These are phyloP conservation scores for Luidia sarsii DNA, from an alignment of 53 echinoderm and acorn worm species.

Conservation along the genomic window DNA sequence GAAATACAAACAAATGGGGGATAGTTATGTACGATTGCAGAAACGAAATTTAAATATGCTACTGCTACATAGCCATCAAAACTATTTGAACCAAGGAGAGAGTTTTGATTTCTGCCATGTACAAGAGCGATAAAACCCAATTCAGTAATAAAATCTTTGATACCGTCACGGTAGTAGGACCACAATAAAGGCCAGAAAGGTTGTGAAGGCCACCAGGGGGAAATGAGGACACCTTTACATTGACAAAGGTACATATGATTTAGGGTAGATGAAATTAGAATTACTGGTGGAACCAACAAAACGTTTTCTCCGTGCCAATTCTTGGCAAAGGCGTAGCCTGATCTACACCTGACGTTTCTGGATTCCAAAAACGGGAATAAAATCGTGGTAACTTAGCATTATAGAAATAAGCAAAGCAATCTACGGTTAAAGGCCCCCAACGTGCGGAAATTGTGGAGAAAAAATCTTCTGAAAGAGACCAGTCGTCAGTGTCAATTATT, in stretches of 20 bases:
- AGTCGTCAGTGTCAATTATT: slow-evolving; percentile 46
- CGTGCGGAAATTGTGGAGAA: not conserved
- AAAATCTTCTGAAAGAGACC: slow-evolving; percentile 41
- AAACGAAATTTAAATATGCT: not conserved
- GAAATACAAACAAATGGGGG: not conserved
- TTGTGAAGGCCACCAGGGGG: slow-evolving; percentile 18
- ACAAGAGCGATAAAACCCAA: not conserved
- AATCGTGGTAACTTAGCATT: slow-evolving; percentile 14
- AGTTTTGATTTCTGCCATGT: slow-evolving; percentile 3
- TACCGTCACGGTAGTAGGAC: not conserved
- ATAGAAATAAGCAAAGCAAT: slow-evolving; percentile 8
- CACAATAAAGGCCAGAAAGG: slow-evolving; percentile 23
- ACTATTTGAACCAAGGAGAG: slow-evolving; percentile 6
- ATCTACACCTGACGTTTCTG: slow-evolving; percentile 11
- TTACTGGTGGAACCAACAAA: slow-evolving; percentile 21
- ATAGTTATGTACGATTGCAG: no score
- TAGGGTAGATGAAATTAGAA: not conserved
- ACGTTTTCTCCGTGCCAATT: slow-evolving; percentile 24
- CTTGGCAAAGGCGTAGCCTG: slow-evolving; percentile 16
- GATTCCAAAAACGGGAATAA: slow-evolving; percentile 20
- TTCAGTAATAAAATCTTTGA: slow-evolving; percentile 14
- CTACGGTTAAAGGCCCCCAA: no score
- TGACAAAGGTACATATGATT: slow-evolving; percentile 8
- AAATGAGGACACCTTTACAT: not conserved
- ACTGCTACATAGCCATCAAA: slow-evolving; percentile 10